These are phyloP conservation scores for Herpetotheres cachinnans DNA, from an alignment of 2,113 vertebrate species.

Conservation along the genomic window DNA sequence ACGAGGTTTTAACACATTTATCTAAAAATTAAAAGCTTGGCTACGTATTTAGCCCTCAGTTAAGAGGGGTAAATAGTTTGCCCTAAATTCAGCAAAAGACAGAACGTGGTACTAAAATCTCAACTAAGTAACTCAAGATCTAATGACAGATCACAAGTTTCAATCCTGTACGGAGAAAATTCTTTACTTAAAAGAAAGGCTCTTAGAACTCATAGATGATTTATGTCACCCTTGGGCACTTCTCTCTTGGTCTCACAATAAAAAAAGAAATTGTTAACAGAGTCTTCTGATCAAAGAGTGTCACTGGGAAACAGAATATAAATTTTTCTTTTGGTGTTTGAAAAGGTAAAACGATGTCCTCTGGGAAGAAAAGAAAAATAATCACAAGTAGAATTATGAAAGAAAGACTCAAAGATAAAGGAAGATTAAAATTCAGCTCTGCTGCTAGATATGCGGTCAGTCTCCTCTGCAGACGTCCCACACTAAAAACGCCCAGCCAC, in stretches of 20 bases:
- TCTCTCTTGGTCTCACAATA: not conserved
- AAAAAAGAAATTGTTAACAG: slow-evolving; percentile 41
- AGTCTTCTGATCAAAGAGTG: slow-evolving; percentile 13
- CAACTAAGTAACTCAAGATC: not conserved
- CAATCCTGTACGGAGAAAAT: not conserved
- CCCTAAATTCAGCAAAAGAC: not conserved
- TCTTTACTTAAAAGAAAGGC: not conserved
- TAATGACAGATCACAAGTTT: slow-evolving; percentile 18
- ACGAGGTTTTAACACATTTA: not conserved
- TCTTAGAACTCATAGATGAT: not conserved
- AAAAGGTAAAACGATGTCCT: not conserved
- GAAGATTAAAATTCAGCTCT: not conserved
- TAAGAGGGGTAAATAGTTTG: not conserved
- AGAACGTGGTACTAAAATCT: not conserved
- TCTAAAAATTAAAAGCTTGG: not conserved
- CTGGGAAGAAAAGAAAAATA: not conserved
- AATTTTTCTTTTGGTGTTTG: not conserved
- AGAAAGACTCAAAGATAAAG: not conserved
- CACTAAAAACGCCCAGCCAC: not conserved
- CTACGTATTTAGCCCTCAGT: not conserved
- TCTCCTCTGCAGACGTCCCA: not conserved
- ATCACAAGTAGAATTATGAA: not conserved
- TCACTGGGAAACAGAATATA: not conserved
- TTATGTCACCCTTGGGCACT: slow-evolving; percentile 10
- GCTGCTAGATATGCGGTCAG: not conserved